Conservation (phyloP, 2,797 vertebrate species). For the Phoebastria nigripes region DNA sequence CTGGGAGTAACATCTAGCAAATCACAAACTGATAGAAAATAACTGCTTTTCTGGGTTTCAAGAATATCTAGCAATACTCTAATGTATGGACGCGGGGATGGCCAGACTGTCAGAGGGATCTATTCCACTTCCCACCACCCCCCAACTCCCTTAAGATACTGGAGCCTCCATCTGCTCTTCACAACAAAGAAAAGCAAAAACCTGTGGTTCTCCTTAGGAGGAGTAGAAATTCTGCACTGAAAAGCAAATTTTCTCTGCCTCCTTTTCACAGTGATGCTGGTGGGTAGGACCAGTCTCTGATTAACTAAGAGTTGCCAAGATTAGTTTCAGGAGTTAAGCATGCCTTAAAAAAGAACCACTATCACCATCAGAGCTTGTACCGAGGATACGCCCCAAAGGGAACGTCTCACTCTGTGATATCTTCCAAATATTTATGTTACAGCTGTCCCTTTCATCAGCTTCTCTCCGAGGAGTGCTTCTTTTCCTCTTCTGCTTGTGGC, state of each 20-base stretch:
- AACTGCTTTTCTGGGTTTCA: background rate
- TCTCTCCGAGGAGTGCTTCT: background rate
- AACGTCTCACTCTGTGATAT: background rate
- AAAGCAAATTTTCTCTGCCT: background rate
- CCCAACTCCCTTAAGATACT: background rate
- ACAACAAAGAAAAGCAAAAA: background rate
- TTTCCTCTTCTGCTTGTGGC: background rate
- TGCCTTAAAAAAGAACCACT: background rate
- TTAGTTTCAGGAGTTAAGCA: background rate
- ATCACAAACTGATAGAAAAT: background rate
- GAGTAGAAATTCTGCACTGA: background rate
- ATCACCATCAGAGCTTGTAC: background rate
- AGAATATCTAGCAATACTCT: background rate
- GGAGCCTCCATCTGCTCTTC: background rate
- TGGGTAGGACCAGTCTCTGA: background rate
- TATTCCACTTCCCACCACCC: background rate
- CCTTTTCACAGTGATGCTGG: background rate
- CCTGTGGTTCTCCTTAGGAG: background rate
- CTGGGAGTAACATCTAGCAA: background rate
- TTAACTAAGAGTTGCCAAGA: background rate
- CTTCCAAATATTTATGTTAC: background rate
- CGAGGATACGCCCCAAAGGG: background rate
- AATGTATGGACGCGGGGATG: fast-evolving
- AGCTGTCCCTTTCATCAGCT: background rate
- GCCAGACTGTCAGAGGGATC: background rate